These are phyloP conservation scores for Lycorma delicatula DNA, from an alignment of 1,140 invertebrate genomes.

Conservation along the genomic window DNA sequence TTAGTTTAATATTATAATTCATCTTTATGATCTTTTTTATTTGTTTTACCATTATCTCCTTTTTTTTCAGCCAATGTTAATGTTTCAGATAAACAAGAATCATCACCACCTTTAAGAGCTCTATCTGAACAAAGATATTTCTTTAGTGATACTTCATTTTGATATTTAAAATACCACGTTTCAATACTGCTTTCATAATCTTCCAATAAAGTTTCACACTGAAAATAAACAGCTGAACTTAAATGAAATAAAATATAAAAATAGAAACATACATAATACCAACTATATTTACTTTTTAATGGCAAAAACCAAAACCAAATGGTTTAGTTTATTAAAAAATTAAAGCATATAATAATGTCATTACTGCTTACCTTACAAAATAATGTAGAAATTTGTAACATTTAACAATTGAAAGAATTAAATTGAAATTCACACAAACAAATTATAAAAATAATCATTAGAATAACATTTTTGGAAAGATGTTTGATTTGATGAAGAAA, in stretches of 20 bases:
- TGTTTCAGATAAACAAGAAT: slow-evolving; percentile 60
- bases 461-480: no score
- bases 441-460: no score
- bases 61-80: no score
- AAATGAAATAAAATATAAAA: background rate
- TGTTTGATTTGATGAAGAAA: no score
- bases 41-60: no score
- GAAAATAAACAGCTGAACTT: slow-evolving; percentile 21
- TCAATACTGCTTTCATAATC: slow-evolving; percentile 64
- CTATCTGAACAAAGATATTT: slow-evolving; percentile 60
- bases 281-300: background rate
- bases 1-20: no score
- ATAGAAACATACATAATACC: background rate
- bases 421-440: no score
- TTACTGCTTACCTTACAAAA: no score
- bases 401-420: no score
- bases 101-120: slow-evolving; percentile 51
- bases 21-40: no score
- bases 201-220: slow-evolving; percentile 68
- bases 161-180: slow-evolving; percentile 68
- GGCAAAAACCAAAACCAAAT: background rate
- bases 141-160: slow-evolving; percentile 51
- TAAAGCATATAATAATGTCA: no score
- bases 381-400: no score
- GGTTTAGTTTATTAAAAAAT: background rate